Conservation (phyloP, 30 jellyfish, hydroid and myxozoan genomes). For the Nemopilema nomurai region DNA sequence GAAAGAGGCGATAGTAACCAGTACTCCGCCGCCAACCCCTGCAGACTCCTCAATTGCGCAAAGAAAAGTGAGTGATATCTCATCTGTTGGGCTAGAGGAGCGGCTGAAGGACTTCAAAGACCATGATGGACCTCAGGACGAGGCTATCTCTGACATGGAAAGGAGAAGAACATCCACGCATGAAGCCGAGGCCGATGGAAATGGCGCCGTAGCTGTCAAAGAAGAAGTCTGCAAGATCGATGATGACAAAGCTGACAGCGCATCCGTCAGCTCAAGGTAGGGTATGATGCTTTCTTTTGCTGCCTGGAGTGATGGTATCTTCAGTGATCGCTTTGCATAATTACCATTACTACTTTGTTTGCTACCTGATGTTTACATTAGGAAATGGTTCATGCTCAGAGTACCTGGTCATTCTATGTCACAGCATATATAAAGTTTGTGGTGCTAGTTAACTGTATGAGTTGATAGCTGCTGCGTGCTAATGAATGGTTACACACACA, state of each 20-base stretch:
- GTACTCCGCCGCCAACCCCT: conserved; percentile 63
- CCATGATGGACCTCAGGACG: background rate
- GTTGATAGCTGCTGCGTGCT: background rate
- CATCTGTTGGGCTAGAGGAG: conserved; percentile 33
- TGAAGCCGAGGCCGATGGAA: background rate
- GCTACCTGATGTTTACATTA: too few relatives aligned
- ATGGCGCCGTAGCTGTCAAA: background rate
- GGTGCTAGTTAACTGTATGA: background rate
- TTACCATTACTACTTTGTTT: too few relatives aligned
- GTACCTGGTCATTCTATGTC: too few relatives aligned
- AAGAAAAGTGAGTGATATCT: background rate
- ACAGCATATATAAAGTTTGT: background rate
- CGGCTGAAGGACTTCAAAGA: conserved; percentile 5
- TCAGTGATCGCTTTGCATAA: too few relatives aligned
- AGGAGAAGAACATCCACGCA: background rate
- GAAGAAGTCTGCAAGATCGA: background rate
- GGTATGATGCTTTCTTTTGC: too few relatives aligned
- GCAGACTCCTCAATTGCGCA: conserved; percentile 4
- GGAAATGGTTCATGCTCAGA: too few relatives aligned
- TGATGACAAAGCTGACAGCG: conserved; percentile 18
- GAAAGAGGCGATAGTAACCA: background rate
- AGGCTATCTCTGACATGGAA: background rate
- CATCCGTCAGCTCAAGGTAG: conserved; percentile 2
- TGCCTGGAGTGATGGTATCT: too few relatives aligned
- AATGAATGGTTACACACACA: background rate